phyloP scores from a whole-genome alignment of 2,888 invertebrate species.

The Scelioninae gen. 1 region DNA sequence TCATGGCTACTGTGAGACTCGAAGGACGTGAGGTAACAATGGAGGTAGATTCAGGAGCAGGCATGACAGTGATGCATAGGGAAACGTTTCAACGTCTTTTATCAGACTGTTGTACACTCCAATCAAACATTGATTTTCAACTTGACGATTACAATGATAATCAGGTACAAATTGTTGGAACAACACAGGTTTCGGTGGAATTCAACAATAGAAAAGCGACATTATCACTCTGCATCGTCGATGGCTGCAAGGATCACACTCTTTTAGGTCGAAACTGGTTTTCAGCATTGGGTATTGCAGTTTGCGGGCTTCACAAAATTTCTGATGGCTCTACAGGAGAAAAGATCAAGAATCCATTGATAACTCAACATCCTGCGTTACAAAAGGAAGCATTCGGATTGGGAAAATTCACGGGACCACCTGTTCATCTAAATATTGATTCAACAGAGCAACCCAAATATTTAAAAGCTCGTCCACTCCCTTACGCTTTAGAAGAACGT shows the following conservation, averaged over 20 bases:
- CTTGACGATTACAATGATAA: constrained; percentile 31
- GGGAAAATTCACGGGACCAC: constrained; percentile 3
- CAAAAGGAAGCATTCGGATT: not conserved
- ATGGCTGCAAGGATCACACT: constrained; percentile 34
- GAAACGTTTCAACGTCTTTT: too few species aligned
- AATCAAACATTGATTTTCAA: too few species aligned
- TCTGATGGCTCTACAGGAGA: not conserved
- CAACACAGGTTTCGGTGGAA: not conserved
- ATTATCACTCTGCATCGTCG: constrained; percentile 29
- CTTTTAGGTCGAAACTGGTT: constrained; percentile 46
- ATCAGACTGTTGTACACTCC: too few species aligned
- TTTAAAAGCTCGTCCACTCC: constrained; percentile 17
- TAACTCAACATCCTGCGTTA: not conserved
- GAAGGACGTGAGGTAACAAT: too few species aligned
- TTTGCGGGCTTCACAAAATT: not conserved
- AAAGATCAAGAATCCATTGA: too few species aligned
- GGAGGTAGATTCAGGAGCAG: too few species aligned
- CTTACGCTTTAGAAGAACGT: constrained; percentile 19
- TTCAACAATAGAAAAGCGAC: not conserved
- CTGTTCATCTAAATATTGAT: constrained; percentile 4
- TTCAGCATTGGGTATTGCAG: constrained; percentile 9
- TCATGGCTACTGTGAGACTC: too few species aligned
- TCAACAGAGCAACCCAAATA: not conserved
- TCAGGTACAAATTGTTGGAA: constrained; percentile 5
- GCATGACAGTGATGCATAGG: too few species aligned